These are phyloP conservation scores for Periplaneta americana DNA, from an alignment of 1,140 invertebrate species.

Conservation along the genomic window DNA sequence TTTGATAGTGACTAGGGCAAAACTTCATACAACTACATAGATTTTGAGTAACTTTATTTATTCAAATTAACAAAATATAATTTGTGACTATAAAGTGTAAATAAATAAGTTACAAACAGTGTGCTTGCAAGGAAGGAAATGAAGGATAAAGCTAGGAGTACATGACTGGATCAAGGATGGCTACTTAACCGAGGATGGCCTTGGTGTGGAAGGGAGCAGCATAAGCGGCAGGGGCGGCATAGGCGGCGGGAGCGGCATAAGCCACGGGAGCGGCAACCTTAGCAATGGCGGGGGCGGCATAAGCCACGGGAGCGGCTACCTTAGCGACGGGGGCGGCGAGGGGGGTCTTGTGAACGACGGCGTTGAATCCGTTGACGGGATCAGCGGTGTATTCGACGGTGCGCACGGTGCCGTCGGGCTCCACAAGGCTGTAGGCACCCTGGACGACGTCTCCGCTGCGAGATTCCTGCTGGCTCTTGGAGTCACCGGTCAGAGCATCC, in stretches of 20 bases:
- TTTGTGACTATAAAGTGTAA: neutral
- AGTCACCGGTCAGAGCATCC: slow-evolving; percentile 46
- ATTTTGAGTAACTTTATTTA: neutral
- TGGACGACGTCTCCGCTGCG: slow-evolving; percentile 47
- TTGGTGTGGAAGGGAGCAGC: neutral
- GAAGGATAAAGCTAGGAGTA: neutral
- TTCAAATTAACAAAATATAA: neutral
- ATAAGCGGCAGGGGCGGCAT: neutral
- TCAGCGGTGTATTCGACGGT: slow-evolving; percentile 49
- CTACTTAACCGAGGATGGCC: neutral
- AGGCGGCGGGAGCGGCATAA: neutral
- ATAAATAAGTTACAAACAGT: neutral
- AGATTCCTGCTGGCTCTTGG: slow-evolving; percentile 45
- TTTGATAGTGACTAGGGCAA: no score
- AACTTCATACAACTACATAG: neutral
- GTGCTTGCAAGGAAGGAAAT: neutral
- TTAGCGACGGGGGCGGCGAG: slow-evolving; percentile 26
- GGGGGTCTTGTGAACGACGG: slow-evolving; percentile 49
- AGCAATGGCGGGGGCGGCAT: slow-evolving; percentile 7
- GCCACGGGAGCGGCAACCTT: neutral
- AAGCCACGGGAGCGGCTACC: slow-evolving; percentile 1
- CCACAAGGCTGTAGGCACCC: slow-evolving; percentile 48
- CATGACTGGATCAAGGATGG: neutral
- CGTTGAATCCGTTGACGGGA: slow-evolving; percentile 49
- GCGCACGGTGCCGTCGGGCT: slow-evolving; percentile 49